A percentile compares a stretch with the other conserved stretches of the same genome.
These are phyloP conservation scores for Heliconius ethilla DNA, from an alignment of 2,888 invertebrate genomes.

Conservation along the genomic window DNA sequence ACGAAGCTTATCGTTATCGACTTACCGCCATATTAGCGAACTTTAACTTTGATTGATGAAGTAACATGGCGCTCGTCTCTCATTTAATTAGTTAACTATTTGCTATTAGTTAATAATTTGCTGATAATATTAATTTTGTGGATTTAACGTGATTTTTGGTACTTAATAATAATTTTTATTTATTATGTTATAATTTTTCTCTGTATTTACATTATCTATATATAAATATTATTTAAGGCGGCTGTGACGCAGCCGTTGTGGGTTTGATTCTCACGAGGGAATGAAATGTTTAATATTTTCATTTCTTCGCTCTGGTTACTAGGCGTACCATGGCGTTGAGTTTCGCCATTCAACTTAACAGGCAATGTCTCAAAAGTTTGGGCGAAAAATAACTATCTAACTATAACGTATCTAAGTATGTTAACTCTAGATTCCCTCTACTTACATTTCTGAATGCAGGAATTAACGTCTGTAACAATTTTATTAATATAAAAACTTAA, in stretches of 20 bases:
- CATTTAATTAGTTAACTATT: constrained; percentile 22
- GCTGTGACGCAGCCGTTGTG: too few species aligned
- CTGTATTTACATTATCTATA: not conserved
- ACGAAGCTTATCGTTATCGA: constrained; percentile 18
- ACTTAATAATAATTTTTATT: not conserved
- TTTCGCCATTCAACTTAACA: too few species aligned
- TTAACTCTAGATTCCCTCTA: too few species aligned
- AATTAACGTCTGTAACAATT: too few species aligned
- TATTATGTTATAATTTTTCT: too few species aligned
- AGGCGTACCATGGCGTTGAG: too few species aligned
- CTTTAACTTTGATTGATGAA: constrained; percentile 26
- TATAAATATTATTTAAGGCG: too few species aligned
- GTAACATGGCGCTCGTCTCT: constrained; percentile 17
- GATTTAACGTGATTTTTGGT: not conserved
- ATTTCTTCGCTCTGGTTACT: not conserved
- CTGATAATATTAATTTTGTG: not conserved
- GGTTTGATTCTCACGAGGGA: not conserved
- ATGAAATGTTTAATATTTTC: not conserved
- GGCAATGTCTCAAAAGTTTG: too few species aligned
- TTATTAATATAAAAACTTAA: too few species aligned
- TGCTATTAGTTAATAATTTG: not conserved
- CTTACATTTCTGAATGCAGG: too few species aligned
- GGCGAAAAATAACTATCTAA: too few species aligned
- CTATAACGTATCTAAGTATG: too few species aligned
- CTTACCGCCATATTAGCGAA: constrained; percentile 14